A percentile compares a stretch with the other conserved stretches of the same genome.
Conservation (phyloP, 2,888 invertebrate species). For the Leistus spinibarbis region DNA sequence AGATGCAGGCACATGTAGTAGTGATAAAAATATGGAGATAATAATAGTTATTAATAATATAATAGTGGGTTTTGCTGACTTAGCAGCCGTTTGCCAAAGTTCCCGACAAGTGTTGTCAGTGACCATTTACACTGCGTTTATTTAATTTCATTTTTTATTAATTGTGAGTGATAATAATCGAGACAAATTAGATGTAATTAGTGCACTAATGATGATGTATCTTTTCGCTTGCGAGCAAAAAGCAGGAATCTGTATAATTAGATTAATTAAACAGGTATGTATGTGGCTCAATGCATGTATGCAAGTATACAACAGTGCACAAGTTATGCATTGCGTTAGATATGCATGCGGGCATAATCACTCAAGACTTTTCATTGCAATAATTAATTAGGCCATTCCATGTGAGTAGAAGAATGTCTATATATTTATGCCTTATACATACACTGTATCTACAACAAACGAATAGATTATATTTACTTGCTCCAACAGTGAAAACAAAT, state of each 20-base stretch:
- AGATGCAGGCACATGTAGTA: too few relatives aligned
- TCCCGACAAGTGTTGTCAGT: constrained; percentile 10
- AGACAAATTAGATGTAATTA: constrained; percentile 34
- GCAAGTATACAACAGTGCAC: neutral
- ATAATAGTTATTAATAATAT: neutral
- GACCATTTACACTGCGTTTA: neutral
- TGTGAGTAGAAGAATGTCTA: constrained; percentile 17
- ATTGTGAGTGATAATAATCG: constrained; percentile 30
- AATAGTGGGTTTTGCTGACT: neutral
- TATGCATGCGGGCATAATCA: constrained; percentile 26
- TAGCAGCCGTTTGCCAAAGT: neutral
- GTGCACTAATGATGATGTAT: constrained; percentile 36
- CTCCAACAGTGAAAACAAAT: too few relatives aligned
- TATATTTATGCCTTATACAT: neutral
- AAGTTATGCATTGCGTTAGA: neutral
- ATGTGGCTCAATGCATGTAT: neutral
- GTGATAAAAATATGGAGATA: neutral
- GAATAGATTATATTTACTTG: too few relatives aligned
- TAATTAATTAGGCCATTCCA: constrained; percentile 31
- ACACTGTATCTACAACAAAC: too few relatives aligned
- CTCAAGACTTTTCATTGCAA: constrained; percentile 11
- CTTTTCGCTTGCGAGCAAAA: constrained; percentile 25
- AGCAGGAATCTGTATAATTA: constrained; percentile 30
- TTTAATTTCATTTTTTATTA: constrained; percentile 16
- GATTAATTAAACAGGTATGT: constrained; percentile 39